Evolutionary conservation across 1,140 invertebrate species (phyloP).

Genomic region (Hormaphis cornu): DNA sequence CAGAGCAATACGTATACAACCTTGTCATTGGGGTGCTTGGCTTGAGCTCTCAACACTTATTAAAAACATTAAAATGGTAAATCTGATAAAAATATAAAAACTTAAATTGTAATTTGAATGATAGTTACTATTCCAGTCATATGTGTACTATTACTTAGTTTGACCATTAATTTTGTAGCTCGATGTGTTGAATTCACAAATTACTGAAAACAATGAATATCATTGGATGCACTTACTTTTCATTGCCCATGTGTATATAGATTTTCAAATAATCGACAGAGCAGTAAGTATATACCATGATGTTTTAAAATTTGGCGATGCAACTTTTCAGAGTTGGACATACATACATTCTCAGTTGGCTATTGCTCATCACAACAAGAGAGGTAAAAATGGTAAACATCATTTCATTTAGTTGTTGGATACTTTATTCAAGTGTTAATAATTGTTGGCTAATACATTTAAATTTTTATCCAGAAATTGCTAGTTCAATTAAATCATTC

Average conservation of each 20-base stretch:
- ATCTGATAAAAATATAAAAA: not conserved
- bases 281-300: conserved; percentile 71
- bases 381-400: conserved; percentile 52
- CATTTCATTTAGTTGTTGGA: not conserved
- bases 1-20: conserved; percentile 65
- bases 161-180: conserved; percentile 33
- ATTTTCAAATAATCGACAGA: conserved; percentile 82
- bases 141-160: not conserved
- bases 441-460: not conserved
- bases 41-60: conserved; percentile 77
- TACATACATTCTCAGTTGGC: conserved; percentile 89
- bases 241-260: conserved; percentile 78
- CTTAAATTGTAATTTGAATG: not conserved
- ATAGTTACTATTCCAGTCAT: not conserved
- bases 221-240: conserved; percentile 96
- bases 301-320: conserved; percentile 47
- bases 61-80: conserved; percentile 53
- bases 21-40: conserved; percentile 89
- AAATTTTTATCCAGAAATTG: conserved; percentile 60
- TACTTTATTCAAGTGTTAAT: not conserved
- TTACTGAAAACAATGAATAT: conserved; percentile 62
- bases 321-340: conserved; percentile 70
- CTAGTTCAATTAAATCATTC: conserved; percentile 77
- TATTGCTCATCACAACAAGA: conserved; percentile 83
- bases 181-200: conserved; percentile 48